Conservation (phyloP, 2,888 invertebrate genomes). For the Eilema griseolum region DNA sequence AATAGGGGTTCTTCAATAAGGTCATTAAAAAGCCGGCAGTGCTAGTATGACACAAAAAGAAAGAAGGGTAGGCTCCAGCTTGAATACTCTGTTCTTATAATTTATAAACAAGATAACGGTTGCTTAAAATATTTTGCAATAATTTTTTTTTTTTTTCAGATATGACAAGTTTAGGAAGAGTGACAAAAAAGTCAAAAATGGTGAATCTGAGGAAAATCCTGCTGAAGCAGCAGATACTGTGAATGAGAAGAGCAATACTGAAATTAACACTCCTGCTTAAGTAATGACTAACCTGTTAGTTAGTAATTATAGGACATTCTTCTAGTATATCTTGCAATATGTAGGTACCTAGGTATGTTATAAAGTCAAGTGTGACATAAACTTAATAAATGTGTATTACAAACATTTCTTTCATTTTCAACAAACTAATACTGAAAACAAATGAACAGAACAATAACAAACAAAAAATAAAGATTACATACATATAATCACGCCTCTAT, state of each 20-base stretch:
- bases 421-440: too few species aligned
- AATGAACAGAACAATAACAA: neutral
- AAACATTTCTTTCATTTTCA: neutral
- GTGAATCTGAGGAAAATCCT: slow-evolving; percentile 74
- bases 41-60: too few species aligned
- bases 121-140: neutral
- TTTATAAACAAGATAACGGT: neutral
- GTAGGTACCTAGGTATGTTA: slow-evolving; percentile 7
- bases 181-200: slow-evolving; percentile 86
- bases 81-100: too few species aligned
- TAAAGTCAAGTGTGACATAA: slow-evolving; percentile 24
- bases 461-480: too few species aligned
- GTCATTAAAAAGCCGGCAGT: too few species aligned
- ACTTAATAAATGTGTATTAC: slow-evolving; percentile 21
- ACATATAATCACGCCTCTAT: too few species aligned
- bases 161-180: slow-evolving; percentile 89
- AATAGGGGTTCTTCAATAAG: too few species aligned
- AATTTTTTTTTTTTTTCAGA: slow-evolving; percentile 64
- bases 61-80: too few species aligned
- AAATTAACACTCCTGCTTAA: slow-evolving; percentile 70
- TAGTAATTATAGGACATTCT: neutral
- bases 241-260: slow-evolving; percentile 71
- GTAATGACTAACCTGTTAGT: slow-evolving; percentile 4
- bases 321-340: slow-evolving; percentile 17
- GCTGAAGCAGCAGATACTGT: slow-evolving; percentile 67